A percentile compares a stretch with the other conserved stretches of the same genome.
Conservation (phyloP, 2,113 vertebrate genomes). For the Ctenodactylus gundi region DNA sequence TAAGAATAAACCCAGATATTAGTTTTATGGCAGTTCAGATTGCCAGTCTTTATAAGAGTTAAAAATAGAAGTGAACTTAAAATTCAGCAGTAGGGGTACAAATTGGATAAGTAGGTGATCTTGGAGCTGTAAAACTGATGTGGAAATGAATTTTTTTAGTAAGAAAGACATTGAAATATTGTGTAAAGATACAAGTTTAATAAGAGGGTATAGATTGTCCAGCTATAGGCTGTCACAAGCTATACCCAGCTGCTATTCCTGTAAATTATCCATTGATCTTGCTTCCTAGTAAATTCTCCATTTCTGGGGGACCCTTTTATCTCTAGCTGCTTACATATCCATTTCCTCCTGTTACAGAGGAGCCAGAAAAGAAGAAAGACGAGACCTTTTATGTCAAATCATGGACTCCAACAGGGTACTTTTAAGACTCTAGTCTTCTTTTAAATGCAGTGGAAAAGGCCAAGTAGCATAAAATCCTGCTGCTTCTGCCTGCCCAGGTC, state of each 20-base stretch:
- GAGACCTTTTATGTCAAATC: not conserved
- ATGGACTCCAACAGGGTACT: not conserved
- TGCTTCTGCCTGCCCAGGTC: too few species aligned
- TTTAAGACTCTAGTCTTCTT: too few species aligned
- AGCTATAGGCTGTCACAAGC: too few species aligned
- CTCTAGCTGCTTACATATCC: too few species aligned
- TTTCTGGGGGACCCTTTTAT: too few species aligned
- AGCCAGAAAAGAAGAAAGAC: not conserved
- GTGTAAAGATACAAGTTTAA: not conserved
- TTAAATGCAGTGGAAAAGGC: too few species aligned
- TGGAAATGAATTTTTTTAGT: not conserved
- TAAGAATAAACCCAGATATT: not conserved
- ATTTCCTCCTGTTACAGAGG: too few species aligned
- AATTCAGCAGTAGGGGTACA: not conserved
- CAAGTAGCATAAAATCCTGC: too few species aligned
- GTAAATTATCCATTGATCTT: too few species aligned
- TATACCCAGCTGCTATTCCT: too few species aligned
- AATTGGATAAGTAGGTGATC: not conserved
- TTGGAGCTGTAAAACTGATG: not conserved
- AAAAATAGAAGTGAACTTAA: not conserved
- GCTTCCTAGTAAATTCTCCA: too few species aligned
- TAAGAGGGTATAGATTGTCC: too few species aligned
- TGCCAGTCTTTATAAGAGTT: not conserved
- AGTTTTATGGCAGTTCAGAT: not conserved
- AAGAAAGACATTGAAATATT: not conserved